Base-by-base conservation (phyloP, 2,797 vertebrate genomes). In the Phoebastria nigripes region DNA sequence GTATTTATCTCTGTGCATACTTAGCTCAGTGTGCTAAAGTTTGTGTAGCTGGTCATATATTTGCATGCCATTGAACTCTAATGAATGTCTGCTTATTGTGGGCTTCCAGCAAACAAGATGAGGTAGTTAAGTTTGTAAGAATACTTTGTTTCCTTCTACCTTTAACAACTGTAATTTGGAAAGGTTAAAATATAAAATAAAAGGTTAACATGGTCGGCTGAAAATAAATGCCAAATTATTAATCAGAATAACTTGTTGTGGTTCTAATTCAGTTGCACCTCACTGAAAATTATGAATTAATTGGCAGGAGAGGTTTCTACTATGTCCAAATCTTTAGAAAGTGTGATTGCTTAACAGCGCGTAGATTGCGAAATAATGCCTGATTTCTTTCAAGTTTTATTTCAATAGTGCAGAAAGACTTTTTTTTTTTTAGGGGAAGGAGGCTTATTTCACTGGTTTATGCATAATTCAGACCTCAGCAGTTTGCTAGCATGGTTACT, bases 401-500 rank as follows among this genome's bases (percentile, higher is more conserved):
- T 95, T 93, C 89, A 93, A 63, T 90, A 96, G 67, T 31, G 33
- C 78, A 93, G 70, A 82, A 93, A 78, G 26, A 65, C 15, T n/a
- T 37, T 18, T 54, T 41, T 92, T 82, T 92, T 89, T 79, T 79
- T 39, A 42, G 39, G 58, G 31, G 37, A 19, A 54, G 91, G 87
- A 96, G 87, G 87, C 41, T 96, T 82, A 94, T 87, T 95, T 95
- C 24, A 15, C 89, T 86, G 82, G 56, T 93, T 98, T 97, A 76
- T 94, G 74, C 77, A 90, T 96, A 97, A 98, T 95, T 96, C 95
- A 93, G 91, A 94, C 86, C 94, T 97, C 47, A 96, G 71, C 84
- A 97, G 91, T 97, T 98, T 98, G 92, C 92, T 97, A 97, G 94
- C 97, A 94, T 97, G 96, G 90, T 92, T 97, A 96, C 71, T 97